Evolutionary conservation across 2,797 vertebrate species (phyloP).

Genomic region (Botia almorhae): DNA sequence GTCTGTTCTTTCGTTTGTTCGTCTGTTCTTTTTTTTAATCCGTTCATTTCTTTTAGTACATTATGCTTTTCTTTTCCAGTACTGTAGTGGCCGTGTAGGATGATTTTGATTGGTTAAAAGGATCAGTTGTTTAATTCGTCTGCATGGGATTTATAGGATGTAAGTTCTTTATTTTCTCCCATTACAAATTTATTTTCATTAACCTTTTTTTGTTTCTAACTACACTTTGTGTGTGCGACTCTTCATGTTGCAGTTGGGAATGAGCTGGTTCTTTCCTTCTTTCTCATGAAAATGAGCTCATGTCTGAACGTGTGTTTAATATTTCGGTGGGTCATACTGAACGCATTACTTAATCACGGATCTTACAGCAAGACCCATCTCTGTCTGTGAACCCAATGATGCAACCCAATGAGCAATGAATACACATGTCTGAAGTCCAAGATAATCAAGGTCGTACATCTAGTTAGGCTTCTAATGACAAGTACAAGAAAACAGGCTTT

Average conservation of each 20-base stretch:
- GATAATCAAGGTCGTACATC: slow-evolving; percentile 29
- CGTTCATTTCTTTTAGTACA: too few relatives aligned
- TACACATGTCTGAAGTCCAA: slow-evolving; percentile 33
- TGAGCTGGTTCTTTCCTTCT: background rate
- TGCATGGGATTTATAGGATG: too few relatives aligned
- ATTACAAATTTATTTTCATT: too few relatives aligned
- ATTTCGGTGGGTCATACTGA: slow-evolving; percentile 66
- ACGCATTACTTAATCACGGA: slow-evolving; percentile 57
- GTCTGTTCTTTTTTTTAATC: too few relatives aligned
- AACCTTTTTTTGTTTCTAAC: too few relatives aligned
- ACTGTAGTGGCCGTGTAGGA: too few relatives aligned
- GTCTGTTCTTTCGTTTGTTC: too few relatives aligned
- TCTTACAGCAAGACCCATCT: slow-evolving; percentile 51
- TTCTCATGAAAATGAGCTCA: slow-evolving; percentile 9
- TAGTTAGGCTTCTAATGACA: slow-evolving; percentile 24
- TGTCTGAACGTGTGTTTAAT: slow-evolving; percentile 49
- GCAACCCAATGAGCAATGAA: slow-evolving; percentile 58
- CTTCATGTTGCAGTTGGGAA: background rate
- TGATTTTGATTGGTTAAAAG: too few relatives aligned
- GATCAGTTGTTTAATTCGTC: too few relatives aligned
- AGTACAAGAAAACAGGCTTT: slow-evolving; percentile 44
- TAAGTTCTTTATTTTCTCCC: too few relatives aligned
- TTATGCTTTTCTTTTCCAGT: too few relatives aligned
- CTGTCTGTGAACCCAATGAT: slow-evolving; percentile 63
- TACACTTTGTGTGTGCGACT: background rate